Percentiles rank a stretch among this genome's conserved stretches.
Conservation (phyloP, 2,888 invertebrate genomes). For the Acrobasis repandana region DNA sequence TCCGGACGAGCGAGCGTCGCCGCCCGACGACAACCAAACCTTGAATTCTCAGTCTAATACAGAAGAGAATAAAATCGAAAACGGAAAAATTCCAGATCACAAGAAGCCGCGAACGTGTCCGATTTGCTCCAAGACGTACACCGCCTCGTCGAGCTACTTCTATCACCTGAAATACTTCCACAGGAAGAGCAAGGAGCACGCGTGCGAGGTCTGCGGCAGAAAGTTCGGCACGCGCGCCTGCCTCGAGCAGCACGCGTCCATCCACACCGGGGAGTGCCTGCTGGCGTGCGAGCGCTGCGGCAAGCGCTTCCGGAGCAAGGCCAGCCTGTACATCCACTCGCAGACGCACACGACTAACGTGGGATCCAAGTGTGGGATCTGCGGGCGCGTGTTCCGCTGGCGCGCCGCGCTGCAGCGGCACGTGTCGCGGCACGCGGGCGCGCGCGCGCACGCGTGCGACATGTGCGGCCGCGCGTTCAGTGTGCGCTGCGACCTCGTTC, state of each 20-base stretch:
- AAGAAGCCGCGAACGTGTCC: constrained; percentile 66
- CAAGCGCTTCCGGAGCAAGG: constrained; percentile 73
- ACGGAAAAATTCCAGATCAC: constrained; percentile 24
- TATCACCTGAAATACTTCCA: constrained; percentile 81
- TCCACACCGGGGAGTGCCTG: constrained; percentile 68
- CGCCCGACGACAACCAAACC: neutral
- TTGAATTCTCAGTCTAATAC: neutral
- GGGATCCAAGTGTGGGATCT: constrained; percentile 48
- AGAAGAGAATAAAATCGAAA: neutral
- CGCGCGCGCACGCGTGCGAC: constrained; percentile 63
- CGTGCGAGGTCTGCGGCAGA: constrained; percentile 74
- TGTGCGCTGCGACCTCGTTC: constrained; percentile 69
- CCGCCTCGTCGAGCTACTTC: constrained; percentile 73
- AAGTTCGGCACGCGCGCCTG: constrained; percentile 69
- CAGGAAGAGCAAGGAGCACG: constrained; percentile 63
- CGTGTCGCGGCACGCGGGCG: constrained; percentile 62
- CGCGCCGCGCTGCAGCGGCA: constrained; percentile 71
- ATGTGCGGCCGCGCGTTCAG: constrained; percentile 75
- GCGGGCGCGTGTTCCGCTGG: constrained; percentile 72
- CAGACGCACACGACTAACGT: constrained; percentile 60
- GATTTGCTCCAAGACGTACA: constrained; percentile 71
- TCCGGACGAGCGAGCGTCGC: neutral
- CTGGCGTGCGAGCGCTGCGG: constrained; percentile 72
- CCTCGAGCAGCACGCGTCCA: constrained; percentile 68
- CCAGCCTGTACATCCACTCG: constrained; percentile 76